These are phyloP conservation scores for Planiliza haematocheilus DNA, from an alignment of 2,113 vertebrate species.

Conservation along the genomic window DNA sequence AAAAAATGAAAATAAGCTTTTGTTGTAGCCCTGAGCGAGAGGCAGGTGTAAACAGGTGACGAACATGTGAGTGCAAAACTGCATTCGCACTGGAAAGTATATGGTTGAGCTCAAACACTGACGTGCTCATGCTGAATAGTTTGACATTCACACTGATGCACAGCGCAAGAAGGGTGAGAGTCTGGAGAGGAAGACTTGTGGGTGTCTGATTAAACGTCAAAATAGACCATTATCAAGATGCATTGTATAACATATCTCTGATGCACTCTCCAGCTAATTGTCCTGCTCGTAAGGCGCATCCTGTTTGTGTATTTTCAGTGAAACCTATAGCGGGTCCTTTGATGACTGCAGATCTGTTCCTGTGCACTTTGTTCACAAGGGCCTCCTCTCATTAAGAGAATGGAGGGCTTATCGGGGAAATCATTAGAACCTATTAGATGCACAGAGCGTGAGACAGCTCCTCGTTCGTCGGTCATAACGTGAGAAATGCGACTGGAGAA, in stretches of 20 bases:
- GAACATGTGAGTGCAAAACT: neutral
- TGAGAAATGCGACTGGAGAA: slow-evolving; percentile 16
- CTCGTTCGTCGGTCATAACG: slow-evolving; percentile 33
- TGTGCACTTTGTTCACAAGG: slow-evolving; percentile 24
- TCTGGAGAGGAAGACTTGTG: slow-evolving; percentile 14
- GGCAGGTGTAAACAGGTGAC: neutral
- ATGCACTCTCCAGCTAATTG: slow-evolving; percentile 49
- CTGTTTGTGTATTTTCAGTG: slow-evolving; percentile 49
- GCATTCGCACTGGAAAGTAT: slow-evolving; percentile 3
- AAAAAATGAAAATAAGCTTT: too few species aligned
- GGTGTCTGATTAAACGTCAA: slow-evolving; percentile 14
- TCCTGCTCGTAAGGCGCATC: slow-evolving; percentile 30
- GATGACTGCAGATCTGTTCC: slow-evolving; percentile 6
- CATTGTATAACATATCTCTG: neutral
- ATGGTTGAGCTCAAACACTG: slow-evolving; percentile 12
- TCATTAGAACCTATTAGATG: slow-evolving; percentile 73
- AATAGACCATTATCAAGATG: slow-evolving; percentile 1
- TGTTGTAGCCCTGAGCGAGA: neutral
- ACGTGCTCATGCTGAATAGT: slow-evolving; percentile 39
- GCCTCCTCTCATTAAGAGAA: slow-evolving; percentile 65
- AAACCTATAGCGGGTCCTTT: slow-evolving; percentile 30
- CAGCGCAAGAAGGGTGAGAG: slow-evolving; percentile 3
- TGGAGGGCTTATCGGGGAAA: slow-evolving; percentile 31
- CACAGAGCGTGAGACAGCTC: slow-evolving; percentile 56
- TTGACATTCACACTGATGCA: slow-evolving; percentile 39